phyloP scores from a whole-genome alignment of 2,888 invertebrate genomes.

The Ophonus ardosiacus region DNA sequence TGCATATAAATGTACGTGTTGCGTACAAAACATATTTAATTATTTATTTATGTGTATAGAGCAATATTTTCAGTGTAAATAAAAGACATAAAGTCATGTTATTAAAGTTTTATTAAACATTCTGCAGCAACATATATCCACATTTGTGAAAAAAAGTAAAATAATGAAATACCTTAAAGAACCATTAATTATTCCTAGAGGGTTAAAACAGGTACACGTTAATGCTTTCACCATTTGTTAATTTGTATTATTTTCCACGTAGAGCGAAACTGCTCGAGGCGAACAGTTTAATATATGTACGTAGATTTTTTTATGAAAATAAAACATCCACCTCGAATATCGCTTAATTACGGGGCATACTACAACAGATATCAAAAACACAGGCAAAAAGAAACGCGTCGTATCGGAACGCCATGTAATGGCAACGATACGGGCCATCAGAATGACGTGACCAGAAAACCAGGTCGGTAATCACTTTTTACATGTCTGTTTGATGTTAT shows the following conservation, averaged over 20 bases:
- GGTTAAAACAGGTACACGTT: conserved; percentile 29
- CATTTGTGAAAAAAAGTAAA: not conserved
- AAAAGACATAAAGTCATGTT: not conserved
- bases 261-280: not conserved
- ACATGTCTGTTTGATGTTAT: conserved; percentile 6
- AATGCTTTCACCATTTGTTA: conserved; percentile 50
- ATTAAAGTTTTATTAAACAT: not conserved
- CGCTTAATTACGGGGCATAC: conserved; percentile 47
- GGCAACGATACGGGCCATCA: conserved; percentile 7
- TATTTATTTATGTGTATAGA: not conserved
- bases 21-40: not conserved
- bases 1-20: too few species aligned
- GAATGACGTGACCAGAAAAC: conserved; percentile 11
- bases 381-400: conserved; percentile 28
- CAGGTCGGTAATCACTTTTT: conserved; percentile 21
- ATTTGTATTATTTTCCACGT: conserved; percentile 32
- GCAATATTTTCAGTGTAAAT: not conserved
- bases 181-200: conserved; percentile 15
- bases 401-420: conserved; percentile 41
- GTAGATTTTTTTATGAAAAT: conserved; percentile 34
- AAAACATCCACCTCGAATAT: conserved; percentile 23
- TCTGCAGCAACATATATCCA: not conserved
- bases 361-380: conserved; percentile 32
- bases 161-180: conserved; percentile 24
- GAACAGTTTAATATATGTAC: conserved; percentile 37